Conservation (phyloP, 2,888 invertebrate species). For the Mesorhabditis sp. region DNA sequence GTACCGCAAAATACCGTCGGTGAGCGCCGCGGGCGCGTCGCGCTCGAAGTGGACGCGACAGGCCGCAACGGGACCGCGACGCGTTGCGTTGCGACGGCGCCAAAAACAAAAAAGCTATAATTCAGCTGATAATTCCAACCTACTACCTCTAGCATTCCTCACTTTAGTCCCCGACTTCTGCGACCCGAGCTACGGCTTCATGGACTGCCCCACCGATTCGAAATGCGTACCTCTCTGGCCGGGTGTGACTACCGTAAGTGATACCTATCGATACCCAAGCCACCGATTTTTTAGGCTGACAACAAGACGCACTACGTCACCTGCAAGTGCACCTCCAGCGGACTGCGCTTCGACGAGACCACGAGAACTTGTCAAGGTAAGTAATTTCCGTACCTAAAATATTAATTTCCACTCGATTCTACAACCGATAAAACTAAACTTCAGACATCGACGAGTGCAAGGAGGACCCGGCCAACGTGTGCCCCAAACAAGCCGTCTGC, state of each 20-base stretch:
- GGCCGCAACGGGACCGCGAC: too few relatives aligned
- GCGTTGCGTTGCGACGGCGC: too few relatives aligned
- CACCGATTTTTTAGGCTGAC: background rate
- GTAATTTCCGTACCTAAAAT: background rate
- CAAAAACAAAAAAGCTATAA: background rate
- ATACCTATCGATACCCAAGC: background rate
- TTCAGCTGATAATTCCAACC: background rate
- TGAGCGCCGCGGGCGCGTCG: too few relatives aligned
- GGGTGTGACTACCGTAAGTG: background rate
- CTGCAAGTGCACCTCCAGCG: slow-evolving; percentile 1
- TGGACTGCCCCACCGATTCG: slow-evolving; percentile 2
- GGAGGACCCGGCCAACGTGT: background rate
- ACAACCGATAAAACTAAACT: background rate
- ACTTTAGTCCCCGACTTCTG: background rate
- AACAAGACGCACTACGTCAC: background rate
- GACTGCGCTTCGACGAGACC: background rate
- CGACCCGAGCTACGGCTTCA: background rate
- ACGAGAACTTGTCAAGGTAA: slow-evolving; percentile 4
- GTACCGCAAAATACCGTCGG: background rate
- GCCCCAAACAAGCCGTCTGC: slow-evolving; percentile 41
- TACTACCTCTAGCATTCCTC: background rate
- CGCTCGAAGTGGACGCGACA: too few relatives aligned
- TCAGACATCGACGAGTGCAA: background rate
- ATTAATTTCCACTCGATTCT: background rate
- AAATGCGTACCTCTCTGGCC: background rate